Evolutionary conservation across 2,797 vertebrate species (phyloP), one percentile per base, ranked within the genome.

Genomic region (Eutrigla gurnardus): DNA sequence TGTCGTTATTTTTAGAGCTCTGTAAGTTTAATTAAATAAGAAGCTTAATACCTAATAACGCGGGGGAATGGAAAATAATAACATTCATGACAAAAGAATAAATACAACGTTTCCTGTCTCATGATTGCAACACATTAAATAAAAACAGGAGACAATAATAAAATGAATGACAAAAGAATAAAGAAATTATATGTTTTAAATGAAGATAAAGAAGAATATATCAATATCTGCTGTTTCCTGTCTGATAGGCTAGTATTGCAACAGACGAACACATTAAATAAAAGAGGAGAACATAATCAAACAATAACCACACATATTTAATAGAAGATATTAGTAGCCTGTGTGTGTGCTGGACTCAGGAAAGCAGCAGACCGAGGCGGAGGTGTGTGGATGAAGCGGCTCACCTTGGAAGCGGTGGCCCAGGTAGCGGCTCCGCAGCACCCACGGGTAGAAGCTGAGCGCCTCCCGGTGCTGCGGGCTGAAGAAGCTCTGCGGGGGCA

Each of bases 391-490:
- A 25, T 25, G 25, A 25, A 25, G 25, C n/a, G 9, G 40, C 88
- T 88, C 82, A 95, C 94, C 93, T 90, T 91, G 90, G 83, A 94
- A 95, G 55, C 94, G 90, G 89, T 93, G 94, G 25, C 94, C 94
- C 80, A 95, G 93, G 90, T 94, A 95, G 15, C 94, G 82, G 90
- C 93, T 94, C 82, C 95, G 86, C 42, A 96, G 92, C 14, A 95
- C 90, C 95, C 95, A 96, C 0, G 95, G 95, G 88, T 95, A 95
- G 88, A 96, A 95, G 90, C 93, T 93, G 58, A 96, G 89, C 73
- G 93, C 86, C 17, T 95, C 95, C 47, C 94, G 92, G 81, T 94
- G 94, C 70, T 94, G 94, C 70, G 92, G 91, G 55, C 87, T 89
- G 90, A 95, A 95, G 90, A 95, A 94, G 70, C 92, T 90, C 87